Base-by-base conservation (phyloP, 2,888 invertebrate species). In the Papilio elwesi region DNA sequence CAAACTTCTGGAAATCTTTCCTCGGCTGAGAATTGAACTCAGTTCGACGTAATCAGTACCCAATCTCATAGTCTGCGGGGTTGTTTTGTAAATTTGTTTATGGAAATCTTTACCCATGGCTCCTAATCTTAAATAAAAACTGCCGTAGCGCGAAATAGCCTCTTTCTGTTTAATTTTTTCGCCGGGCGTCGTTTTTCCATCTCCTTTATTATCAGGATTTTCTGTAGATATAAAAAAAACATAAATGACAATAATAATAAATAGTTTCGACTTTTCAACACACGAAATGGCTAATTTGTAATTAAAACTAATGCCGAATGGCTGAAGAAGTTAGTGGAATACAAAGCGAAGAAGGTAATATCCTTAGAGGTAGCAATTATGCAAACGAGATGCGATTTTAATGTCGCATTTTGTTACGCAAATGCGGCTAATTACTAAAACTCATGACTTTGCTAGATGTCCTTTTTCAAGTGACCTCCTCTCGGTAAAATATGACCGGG, bases 51-150 rank as follows among this genome's bases (percentile, higher is more conserved):
- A 26, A 26, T 26, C 26, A 26, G 26, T 26, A 26, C 26, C 26
- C 26, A 26, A 4, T 26, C 26, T 26, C 26, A 26, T 43, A 0
- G 43, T 7, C 8, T 43, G 9, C 43, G 9, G 43, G 9, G 6
- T 43, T 43, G 43, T 43, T 9, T 43, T 43, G 2, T 3, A 5
- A 43, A 43, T 43, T 3, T 6, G 43, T 43, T 7, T 43, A 43
- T 4, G 7, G 6, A 43, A 43, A 43, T 49, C 48, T 53, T 90
- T 91, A 96, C 97, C 96, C 78, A 97, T 96, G 70, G 97, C 97
- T 68, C 98, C 98, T 53, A 98, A 95, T 79, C 97, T 94, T 69
- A 98, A 94, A 90, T 98, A 98, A 88, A 98, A 98, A 88, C 97
- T 97, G 68, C 97, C 98, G 85, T 97, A 97, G 80, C 97, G 86